phyloP scores from a whole-genome alignment of 2,797 vertebrate species.

The Microctenopoma stevenorrisi region DNA sequence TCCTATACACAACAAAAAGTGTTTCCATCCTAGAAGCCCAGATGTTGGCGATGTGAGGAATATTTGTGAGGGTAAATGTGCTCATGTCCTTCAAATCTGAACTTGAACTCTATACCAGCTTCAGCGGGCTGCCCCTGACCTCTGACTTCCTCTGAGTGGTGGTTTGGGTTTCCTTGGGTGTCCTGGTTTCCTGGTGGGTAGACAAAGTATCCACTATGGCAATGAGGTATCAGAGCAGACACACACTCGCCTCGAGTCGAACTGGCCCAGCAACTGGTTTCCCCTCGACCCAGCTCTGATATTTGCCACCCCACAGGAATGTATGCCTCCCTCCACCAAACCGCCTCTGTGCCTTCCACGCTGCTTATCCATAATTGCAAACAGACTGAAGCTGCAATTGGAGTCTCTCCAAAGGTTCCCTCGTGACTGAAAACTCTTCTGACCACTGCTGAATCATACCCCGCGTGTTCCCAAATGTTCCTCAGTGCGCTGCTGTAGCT shows the following conservation, averaged over 20 bases:
- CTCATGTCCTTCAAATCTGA: neutral
- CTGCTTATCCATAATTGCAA: conserved; percentile 61
- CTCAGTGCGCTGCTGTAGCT: neutral
- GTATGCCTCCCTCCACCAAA: conserved; percentile 34
- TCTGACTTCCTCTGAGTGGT: conserved; percentile 14
- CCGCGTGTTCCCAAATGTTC: neutral
- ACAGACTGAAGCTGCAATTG: conserved; percentile 52
- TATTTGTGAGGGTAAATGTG: neutral
- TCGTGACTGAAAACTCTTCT: conserved; percentile 4
- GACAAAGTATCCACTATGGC: conserved; percentile 5
- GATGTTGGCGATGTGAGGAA: too few relatives aligned
- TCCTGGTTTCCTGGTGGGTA: conserved; percentile 22
- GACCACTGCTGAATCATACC: conserved; percentile 29
- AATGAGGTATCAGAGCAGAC: conserved; percentile 18
- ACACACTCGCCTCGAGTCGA: neutral
- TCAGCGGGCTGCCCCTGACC: conserved; percentile 32
- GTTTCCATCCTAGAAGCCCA: too few relatives aligned
- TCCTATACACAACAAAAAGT: too few relatives aligned
- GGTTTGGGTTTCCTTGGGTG: conserved; percentile 39
- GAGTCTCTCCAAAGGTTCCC: conserved; percentile 28
- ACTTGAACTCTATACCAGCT: neutral
- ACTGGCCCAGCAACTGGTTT: neutral
- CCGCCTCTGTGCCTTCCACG: conserved; percentile 23
- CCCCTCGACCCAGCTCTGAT: conserved; percentile 38
- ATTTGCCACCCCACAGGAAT: conserved; percentile 49